phyloP scores from a whole-genome alignment of 2,888 invertebrate species.

The Nineta flava region DNA sequence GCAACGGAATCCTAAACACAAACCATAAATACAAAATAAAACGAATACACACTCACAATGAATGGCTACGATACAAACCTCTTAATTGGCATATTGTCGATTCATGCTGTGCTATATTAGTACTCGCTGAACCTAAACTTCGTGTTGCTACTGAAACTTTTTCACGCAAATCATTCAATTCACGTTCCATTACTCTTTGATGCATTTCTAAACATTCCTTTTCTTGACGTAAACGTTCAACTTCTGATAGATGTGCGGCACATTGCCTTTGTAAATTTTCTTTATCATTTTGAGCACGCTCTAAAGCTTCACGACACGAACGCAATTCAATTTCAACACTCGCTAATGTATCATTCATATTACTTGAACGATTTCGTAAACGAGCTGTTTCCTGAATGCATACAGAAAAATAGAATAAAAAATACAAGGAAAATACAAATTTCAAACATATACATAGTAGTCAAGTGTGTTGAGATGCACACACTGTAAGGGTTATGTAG shows the following conservation, averaged over 20 bases:
- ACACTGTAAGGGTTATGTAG: background rate
- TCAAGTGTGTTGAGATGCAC: too few species aligned
- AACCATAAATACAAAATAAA: too few species aligned
- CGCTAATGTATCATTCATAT: slow-evolving; percentile 40
- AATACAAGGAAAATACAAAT: background rate
- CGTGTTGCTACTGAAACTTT: slow-evolving; percentile 46
- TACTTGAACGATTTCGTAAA: slow-evolving; percentile 29
- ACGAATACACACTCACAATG: too few species aligned
- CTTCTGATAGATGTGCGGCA: slow-evolving; percentile 51
- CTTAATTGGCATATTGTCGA: slow-evolving; percentile 47
- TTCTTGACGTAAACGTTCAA: slow-evolving; percentile 58
- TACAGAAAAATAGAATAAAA: background rate
- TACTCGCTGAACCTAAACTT: slow-evolving; percentile 47
- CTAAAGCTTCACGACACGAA: slow-evolving; percentile 47
- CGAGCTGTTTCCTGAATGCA: slow-evolving; percentile 24
- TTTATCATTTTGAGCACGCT: slow-evolving; percentile 48
- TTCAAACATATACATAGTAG: background rate
- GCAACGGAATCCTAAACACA: too few species aligned
- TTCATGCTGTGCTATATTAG: slow-evolving; percentile 53
- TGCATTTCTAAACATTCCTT: slow-evolving; percentile 60
- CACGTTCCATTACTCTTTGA: slow-evolving; percentile 55
- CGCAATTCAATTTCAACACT: slow-evolving; percentile 48
- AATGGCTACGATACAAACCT: slow-evolving; percentile 32
- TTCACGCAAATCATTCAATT: slow-evolving; percentile 49
- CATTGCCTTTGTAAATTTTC: slow-evolving; percentile 60